These are phyloP conservation scores for Rhinoptilus africanus DNA, from an alignment of 2,113 vertebrate genomes.

Conservation along the genomic window DNA sequence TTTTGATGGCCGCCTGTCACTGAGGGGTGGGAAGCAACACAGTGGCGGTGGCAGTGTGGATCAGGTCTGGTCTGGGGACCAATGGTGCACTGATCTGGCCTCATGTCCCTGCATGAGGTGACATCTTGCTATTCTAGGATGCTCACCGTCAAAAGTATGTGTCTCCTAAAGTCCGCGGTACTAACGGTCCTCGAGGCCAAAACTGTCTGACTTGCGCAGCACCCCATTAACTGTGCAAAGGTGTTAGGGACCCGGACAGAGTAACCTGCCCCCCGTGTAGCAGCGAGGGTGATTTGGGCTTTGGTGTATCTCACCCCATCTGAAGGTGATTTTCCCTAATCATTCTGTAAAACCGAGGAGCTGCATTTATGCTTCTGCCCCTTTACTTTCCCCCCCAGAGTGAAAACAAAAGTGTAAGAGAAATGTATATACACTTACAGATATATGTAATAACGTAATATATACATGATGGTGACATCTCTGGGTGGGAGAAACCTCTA, in stretches of 20 bases:
- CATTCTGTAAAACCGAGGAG: not conserved
- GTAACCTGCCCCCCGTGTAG: not conserved
- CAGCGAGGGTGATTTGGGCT: not conserved
- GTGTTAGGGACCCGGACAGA: not conserved
- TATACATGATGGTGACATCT: not conserved
- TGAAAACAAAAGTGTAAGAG: not conserved
- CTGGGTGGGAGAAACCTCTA: not conserved
- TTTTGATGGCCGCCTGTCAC: rapidly evolving
- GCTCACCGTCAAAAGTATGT: not conserved
- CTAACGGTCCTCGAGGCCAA: not conserved
- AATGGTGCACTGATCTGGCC: not conserved
- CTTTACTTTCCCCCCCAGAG: not conserved
- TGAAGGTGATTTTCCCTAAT: not conserved
- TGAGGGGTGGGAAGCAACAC: rapidly evolving
- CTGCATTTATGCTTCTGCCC: not conserved
- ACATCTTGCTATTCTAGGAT: not conserved
- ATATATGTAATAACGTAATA: not conserved
- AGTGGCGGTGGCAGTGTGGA: not conserved
- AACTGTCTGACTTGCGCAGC: not conserved
- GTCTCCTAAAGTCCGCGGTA: not conserved
- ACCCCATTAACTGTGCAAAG: not conserved
- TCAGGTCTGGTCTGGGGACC: rapidly evolving
- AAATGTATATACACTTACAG: not conserved
- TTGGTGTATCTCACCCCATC: not conserved
- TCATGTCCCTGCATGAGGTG: rapidly evolving